phyloP scores from a whole-genome alignment of 2,113 vertebrate genomes.

The Lota lota region DNA sequence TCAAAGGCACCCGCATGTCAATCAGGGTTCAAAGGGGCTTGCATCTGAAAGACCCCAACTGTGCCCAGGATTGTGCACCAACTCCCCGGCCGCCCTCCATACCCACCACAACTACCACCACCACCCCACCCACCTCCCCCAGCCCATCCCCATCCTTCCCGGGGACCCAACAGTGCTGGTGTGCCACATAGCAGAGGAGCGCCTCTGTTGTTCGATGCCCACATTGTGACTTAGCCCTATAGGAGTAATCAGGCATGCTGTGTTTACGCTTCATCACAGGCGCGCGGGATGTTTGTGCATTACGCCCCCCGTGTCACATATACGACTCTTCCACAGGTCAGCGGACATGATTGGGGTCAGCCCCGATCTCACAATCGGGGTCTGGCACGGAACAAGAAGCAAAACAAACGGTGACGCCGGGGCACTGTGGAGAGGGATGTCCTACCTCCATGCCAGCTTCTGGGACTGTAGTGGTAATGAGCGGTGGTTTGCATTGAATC shows the following conservation, averaged over 20 bases:
- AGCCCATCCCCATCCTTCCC: conserved; percentile 16
- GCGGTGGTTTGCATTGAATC: neutral
- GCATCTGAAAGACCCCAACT: conserved; percentile 47
- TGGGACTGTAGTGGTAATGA: conserved; percentile 10
- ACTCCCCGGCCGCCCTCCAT: too few relatives aligned
- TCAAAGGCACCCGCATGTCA: conserved; percentile 45
- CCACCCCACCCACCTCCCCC: too few relatives aligned
- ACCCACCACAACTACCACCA: too few relatives aligned
- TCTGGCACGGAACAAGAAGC: conserved; percentile 35
- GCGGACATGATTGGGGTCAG: conserved; percentile 43
- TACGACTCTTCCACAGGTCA: conserved; percentile 38
- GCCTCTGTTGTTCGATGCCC: conserved; percentile 47
- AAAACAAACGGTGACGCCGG: conserved; percentile 40
- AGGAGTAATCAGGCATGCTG: conserved; percentile 57
- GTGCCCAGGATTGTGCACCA: conserved; percentile 28
- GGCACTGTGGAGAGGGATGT: conserved; percentile 18
- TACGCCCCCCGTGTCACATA: conserved; percentile 33
- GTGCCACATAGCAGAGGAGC: conserved; percentile 44
- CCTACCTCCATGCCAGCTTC: conserved; percentile 12
- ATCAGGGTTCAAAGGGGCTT: conserved; percentile 38
- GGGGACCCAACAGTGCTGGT: conserved; percentile 38
- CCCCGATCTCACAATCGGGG: conserved; percentile 29
- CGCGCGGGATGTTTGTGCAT: conserved; percentile 29
- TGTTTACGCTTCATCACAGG: conserved; percentile 53
- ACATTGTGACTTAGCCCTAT: conserved; percentile 51